phyloP scores from a whole-genome alignment of 2,113 vertebrate genomes.

The Brachionichthys hirsutus region DNA sequence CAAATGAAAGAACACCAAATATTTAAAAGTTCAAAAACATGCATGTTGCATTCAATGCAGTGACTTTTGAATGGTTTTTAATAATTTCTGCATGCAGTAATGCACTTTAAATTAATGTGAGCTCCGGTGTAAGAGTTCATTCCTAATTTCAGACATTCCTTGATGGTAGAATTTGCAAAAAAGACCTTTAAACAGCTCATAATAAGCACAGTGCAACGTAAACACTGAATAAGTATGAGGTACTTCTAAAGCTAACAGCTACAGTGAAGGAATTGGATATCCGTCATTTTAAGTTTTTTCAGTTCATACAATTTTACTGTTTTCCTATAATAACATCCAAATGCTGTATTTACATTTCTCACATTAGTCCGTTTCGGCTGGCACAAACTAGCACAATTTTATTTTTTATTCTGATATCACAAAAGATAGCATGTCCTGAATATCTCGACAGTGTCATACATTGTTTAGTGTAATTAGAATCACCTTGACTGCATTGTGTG shows the following conservation, averaged over 20 bases:
- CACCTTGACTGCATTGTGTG: slow-evolving; percentile 63
- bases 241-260: slow-evolving; percentile 15
- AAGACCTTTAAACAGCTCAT: background rate
- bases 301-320: background rate
- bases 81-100: too few relatives aligned
- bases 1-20: background rate
- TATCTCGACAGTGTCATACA: slow-evolving; percentile 59
- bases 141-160: too few relatives aligned
- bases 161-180: background rate
- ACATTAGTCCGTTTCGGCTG: slow-evolving; percentile 8
- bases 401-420: slow-evolving; percentile 30
- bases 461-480: slow-evolving; percentile 61
- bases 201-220: background rate
- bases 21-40: too few relatives aligned
- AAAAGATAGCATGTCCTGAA: slow-evolving; percentile 43
- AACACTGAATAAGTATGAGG: slow-evolving; percentile 19
- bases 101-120: too few relatives aligned
- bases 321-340: slow-evolving; percentile 3
- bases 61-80: too few relatives aligned
- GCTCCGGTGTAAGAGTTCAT: too few relatives aligned
- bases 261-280: slow-evolving; percentile 32
- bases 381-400: slow-evolving; percentile 36
- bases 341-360: slow-evolving; percentile 2
- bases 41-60: background rate
- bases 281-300: slow-evolving; percentile 22